Evolutionary conservation across 2,888 invertebrate species (phyloP), one percentile per base, ranked within the genome.

Genomic region (Kuschelorhynchus macadamiae): DNA sequence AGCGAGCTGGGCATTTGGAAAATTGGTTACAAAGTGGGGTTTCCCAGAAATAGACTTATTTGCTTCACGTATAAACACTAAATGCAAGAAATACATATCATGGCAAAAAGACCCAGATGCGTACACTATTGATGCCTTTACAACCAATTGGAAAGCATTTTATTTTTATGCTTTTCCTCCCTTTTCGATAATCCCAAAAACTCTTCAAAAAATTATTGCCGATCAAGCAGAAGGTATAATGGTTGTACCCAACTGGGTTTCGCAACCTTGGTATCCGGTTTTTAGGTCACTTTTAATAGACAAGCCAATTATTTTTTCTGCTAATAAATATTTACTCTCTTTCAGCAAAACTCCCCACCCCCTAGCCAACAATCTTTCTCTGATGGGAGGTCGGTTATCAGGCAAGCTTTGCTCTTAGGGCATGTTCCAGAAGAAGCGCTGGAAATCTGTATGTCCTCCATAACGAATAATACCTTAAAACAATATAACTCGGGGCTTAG

Each of bases 381-480:
- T 79, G 73, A 72, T 75, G 41, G 78, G 71, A 67, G 76, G 75
- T 60, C 63, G 36, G 47, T 73, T 75, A 71, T 79, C 77, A 14
- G 72, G 64, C 55, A 71, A 20, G 75, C 74, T 1, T 75, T 74
- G 17, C 44, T 20, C 32, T 30, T 47, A 68, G 67, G 70, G 16
- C 50, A 60, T 1, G 60, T 74, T 36, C 72, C 70, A 5, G 33
- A 72, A 25, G 25, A 25, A 25, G 25, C 25, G 7, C 25, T 25
- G 25, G 25, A 25, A 7, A 25, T 25, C 25, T 59, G 55, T 36
- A 14, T 64, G 25, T 33, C 76, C 4, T 76, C 76, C 1, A 47
- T 77, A 30, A 55, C 75, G 1, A 44, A 67, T 1, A 67, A 71
- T 11, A 77, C 77, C 1, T 18, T 74, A 5, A 74, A 72, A 33